Evolutionary conservation across 2,888 invertebrate genomes (phyloP).

Genomic region (Scaptomyza flava): DNA sequence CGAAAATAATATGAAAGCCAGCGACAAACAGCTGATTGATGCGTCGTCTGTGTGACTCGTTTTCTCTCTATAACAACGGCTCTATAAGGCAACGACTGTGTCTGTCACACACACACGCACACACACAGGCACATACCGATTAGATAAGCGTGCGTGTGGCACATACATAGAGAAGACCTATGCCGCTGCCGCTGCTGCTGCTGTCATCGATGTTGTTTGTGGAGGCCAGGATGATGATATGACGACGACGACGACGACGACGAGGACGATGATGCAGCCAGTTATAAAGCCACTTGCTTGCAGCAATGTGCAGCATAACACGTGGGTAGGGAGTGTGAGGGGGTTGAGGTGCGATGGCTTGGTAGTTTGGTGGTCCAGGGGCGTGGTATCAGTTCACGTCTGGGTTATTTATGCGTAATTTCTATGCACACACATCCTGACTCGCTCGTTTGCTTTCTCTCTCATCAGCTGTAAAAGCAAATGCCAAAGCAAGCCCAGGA

Average conservation of each 20-base stretch:
- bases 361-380: not conserved
- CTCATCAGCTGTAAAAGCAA: constrained; percentile 47
- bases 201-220: constrained; percentile 55
- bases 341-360: not conserved
- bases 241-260: constrained; percentile 8
- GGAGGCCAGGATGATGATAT: constrained; percentile 7
- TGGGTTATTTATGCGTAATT: constrained; percentile 73
- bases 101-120: constrained; percentile 5
- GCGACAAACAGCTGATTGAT: constrained; percentile 70
- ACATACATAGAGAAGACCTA: constrained; percentile 21
- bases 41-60: constrained; percentile 39
- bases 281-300: constrained; percentile 26
- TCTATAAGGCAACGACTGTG: constrained; percentile 26
- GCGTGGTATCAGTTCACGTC: constrained; percentile 14
- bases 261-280: constrained; percentile 41
- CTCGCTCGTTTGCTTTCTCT: constrained; percentile 1
- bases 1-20: constrained; percentile 21
- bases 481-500: constrained; percentile 45
- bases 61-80: constrained; percentile 37
- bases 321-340: no score
- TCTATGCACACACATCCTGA: constrained; percentile 58
- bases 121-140: not conserved
- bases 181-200: constrained; percentile 15
- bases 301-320: constrained; percentile 8
- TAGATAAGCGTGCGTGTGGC: constrained; percentile 17